Percentiles rank a stretch among this genome's conserved stretches.
Conservation (phyloP, 2,888 invertebrate species). For the Eucriotettix oculatus region DNA sequence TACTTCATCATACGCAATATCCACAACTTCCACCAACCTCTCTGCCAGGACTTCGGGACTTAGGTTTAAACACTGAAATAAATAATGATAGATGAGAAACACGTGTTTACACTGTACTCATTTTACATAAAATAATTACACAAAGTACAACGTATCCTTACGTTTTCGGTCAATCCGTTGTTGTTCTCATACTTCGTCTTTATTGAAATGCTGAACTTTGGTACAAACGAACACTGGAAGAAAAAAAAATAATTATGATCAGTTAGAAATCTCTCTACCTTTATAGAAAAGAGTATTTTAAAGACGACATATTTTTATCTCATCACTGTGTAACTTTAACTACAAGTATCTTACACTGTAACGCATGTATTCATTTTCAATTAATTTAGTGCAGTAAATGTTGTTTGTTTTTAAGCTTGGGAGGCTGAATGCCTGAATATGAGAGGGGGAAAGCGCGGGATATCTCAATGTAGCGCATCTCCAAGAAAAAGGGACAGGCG, state of each 20-base stretch:
- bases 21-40: slow-evolving; percentile 61
- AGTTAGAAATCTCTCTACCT: neutral
- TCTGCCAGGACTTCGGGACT: slow-evolving; percentile 52
- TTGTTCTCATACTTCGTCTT: slow-evolving; percentile 83
- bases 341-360: too few relatives aligned
- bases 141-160: slow-evolving; percentile 34
- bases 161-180: slow-evolving; percentile 74
- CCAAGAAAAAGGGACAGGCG: too few relatives aligned
- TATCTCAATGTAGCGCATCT: too few relatives aligned
- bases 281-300: neutral
- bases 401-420: too few relatives aligned
- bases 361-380: too few relatives aligned
- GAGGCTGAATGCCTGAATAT: too few relatives aligned
- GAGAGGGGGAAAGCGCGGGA: too few relatives aligned
- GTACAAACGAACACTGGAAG: slow-evolving; percentile 75
- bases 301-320: too few relatives aligned
- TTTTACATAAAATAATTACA: neutral
- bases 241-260: slow-evolving; percentile 14
- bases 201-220: slow-evolving; percentile 68
- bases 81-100: slow-evolving; percentile 2
- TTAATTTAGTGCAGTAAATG: too few relatives aligned
- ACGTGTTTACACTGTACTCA: neutral
- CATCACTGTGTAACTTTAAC: too few relatives aligned
- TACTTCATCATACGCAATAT: slow-evolving; percentile 78
- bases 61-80: slow-evolving; percentile 53